phyloP scores from a whole-genome alignment of 2,113 vertebrate species.

The Cinclus mexicanus region DNA sequence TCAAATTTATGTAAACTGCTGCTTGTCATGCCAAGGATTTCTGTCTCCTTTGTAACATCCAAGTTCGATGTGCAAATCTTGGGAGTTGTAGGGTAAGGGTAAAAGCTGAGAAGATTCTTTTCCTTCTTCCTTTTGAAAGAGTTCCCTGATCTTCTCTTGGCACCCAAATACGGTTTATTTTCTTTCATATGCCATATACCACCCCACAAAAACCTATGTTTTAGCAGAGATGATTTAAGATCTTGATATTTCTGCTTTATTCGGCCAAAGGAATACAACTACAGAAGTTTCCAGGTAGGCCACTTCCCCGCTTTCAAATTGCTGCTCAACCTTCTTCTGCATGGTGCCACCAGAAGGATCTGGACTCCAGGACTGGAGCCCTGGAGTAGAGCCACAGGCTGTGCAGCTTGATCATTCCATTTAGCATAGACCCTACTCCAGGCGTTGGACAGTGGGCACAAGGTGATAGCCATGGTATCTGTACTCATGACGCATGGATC shows the following conservation, averaged over 20 bases:
- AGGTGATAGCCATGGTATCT: accelerated
- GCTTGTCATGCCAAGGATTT: background rate
- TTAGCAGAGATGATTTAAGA: background rate
- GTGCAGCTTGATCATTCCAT: accelerated
- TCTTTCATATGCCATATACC: background rate
- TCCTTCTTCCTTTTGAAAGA: background rate
- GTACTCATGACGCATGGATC: background rate
- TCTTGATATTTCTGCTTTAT: background rate
- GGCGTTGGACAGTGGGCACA: background rate
- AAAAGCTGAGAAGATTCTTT: background rate
- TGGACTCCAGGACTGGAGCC: background rate
- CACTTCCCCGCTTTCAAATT: background rate
- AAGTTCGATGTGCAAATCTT: background rate
- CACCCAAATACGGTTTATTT: background rate
- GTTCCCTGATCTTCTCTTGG: background rate
- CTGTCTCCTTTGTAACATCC: background rate
- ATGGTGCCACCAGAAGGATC: background rate
- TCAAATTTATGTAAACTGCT: background rate
- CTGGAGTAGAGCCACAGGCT: background rate
- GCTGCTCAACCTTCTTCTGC: background rate
- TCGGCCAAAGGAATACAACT: background rate
- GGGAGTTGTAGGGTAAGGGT: background rate
- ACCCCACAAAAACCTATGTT: background rate
- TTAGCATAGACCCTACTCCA: background rate
- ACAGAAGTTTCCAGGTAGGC: background rate